Evolutionary conservation across 92 coral and sea anemone species (phyloP).

Genomic region (Heliopora coerulea): DNA sequence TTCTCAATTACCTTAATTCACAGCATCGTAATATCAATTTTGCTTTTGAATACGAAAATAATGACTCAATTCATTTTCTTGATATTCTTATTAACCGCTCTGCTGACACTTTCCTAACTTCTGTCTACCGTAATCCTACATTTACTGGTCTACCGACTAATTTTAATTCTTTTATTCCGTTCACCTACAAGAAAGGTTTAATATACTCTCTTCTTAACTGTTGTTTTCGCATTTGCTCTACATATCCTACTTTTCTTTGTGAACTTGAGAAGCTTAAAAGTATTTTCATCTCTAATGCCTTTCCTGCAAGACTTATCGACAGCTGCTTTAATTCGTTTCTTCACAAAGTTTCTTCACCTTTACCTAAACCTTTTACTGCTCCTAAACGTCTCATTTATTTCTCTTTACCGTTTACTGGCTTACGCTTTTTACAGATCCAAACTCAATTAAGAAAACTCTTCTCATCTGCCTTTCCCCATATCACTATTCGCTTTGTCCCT

Average conservation of each 20-base stretch:
- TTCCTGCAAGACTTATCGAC: neutral
- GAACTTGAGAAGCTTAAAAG: neutral
- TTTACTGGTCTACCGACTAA: neutral
- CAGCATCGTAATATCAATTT: conserved; percentile 33
- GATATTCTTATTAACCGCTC: neutral
- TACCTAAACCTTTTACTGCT: neutral
- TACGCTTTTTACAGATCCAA: no score
- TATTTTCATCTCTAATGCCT: neutral
- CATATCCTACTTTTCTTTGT: neutral
- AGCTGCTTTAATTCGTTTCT: neutral
- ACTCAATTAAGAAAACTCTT: no score
- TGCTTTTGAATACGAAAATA: conserved; percentile 12
- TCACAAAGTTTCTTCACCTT: neutral
- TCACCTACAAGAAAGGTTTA: conserved; percentile 1
- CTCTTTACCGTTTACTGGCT: neutral
- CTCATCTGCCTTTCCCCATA: neutral
- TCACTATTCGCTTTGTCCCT: neutral
- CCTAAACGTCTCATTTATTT: neutral
- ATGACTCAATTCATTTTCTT: conserved; percentile 1
- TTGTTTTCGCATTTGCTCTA: neutral
- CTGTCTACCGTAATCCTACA: neutral
- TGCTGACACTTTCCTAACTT: neutral
- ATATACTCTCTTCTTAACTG: neutral
- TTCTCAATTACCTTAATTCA: conserved; percentile 1
- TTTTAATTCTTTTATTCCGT: neutral